Evolutionary conservation across 2,888 invertebrate genomes (phyloP), one percentile per base, ranked within the genome.

Genomic region (Nemoura dubitans): DNA sequence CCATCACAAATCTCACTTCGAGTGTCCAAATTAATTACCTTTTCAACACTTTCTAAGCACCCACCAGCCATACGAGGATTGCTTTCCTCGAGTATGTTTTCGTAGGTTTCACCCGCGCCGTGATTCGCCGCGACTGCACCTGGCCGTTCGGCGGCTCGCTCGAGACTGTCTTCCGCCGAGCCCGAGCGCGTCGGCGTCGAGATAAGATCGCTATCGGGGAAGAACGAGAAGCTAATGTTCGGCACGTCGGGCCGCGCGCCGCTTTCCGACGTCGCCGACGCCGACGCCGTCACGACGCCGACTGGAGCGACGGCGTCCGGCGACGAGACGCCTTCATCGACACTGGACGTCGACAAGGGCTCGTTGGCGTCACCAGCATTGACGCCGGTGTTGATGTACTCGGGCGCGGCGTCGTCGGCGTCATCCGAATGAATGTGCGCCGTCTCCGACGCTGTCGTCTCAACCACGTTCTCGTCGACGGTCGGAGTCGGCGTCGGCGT

Each of bases 191-290:
- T 28, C 43, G 83, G 21, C 21, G 25, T 26, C 2, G n/a, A 30
- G 14, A 76, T 76, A 84, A 10, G 76, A 59, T 84, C 84, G 76
- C 27, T 76, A 76, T 87, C 87, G 77, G 36, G 59, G 82, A 87
- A 86, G 76, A 87, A 87, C 7, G 87, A 87, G 28, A 87, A 87
- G 80, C 87, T 87, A 1, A 87, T 87, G 28, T 86, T 80, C 0
- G 87, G 86, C 14, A 87, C 84, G 85, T 82, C 29, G 83, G 28
- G 30, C 10, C 36, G 36, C 3, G 36, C 36, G 5, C 5, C 36
- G 59, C 59, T 59, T 36, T 36, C 36, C 59, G 59, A 3, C 59
- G 59, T 59, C 59, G 21, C 1, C 59, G 59, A 21, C 59, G 59
- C 21, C 59, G 59, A 7, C 59, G 42, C n/a, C 28, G 77, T 6